Evolutionary conservation across 2,888 invertebrate genomes (phyloP), one percentile per base, ranked within the genome.

Genomic region (Phyllotreta striolata): DNA sequence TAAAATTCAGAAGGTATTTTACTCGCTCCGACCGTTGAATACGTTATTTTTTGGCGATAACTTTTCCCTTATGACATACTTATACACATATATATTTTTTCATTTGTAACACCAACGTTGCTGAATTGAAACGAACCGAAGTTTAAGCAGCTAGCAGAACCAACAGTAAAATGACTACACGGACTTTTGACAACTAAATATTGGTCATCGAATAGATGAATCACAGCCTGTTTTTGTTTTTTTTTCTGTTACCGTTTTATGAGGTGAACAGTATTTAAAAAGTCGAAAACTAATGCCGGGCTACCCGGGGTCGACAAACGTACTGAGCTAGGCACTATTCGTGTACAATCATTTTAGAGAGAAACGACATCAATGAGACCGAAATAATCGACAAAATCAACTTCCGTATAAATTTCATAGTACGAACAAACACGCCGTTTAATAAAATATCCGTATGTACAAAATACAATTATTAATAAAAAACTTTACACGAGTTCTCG

Each of bases 191-290:
- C 74, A 81, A 82, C 78, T 79, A 79, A 81, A 77, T 75, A 77
- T 80, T 83, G 82, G 82, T 82, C 82, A 82, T 82, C 81, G 79
- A 80, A 80, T 74, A 77, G 81, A 80, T 81, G 81, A 82, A 82
- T 83, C 83, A 83, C 83, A 83, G 83, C 83, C 83, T 82, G 83
- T 81, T 81, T 83, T 83, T 83, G 81, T 81, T 78, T 83, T 83
- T 80, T 81, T 78, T 80, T 76, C 80, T 79, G 76, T 76, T 77
- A 69, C 66, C 71, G 62, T 67, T 69, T 58, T 63, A 70, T 60
- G 61, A 70, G 68, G 67, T 56, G 66, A 71, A 72, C 67, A 73
- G 74, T 72, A 59, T 72, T 72, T 66, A 72, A 72, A 74, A 72
- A 69, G 72, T 72, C 70, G 70, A 71, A 73, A 73, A 72, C 69